Conservation (phyloP, 2,797 vertebrate genomes). For the Xiphophorus birchmanni region DNA sequence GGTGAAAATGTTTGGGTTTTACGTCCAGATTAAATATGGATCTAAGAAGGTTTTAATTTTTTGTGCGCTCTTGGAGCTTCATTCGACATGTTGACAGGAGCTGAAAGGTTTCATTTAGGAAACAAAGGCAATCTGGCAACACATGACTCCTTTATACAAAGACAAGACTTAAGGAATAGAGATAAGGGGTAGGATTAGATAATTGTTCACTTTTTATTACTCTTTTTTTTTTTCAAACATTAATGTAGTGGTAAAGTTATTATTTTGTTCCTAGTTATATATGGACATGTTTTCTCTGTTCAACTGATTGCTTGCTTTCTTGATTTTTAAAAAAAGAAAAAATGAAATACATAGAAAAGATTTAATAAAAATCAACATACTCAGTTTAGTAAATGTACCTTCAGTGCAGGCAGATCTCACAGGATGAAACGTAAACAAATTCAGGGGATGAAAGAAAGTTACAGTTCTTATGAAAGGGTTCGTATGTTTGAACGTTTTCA, state of each 20-base stretch:
- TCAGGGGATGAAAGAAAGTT: background rate
- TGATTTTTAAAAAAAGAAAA: too few species aligned
- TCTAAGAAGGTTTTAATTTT: slow-evolving; percentile 10
- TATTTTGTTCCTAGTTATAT: too few species aligned
- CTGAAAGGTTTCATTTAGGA: background rate
- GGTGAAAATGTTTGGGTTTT: slow-evolving; percentile 41
- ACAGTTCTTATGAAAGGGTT: background rate
- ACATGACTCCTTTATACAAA: background rate
- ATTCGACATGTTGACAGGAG: background rate
- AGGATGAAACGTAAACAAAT: background rate
- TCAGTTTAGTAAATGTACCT: background rate
- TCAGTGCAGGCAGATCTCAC: background rate
- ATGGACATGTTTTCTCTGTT: too few species aligned
- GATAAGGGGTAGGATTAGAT: background rate
- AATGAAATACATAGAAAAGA: too few species aligned
- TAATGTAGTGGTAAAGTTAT: too few species aligned
- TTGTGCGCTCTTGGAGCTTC: background rate
- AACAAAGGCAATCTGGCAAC: background rate
- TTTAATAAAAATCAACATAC: too few species aligned
- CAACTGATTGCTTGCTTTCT: too few species aligned
- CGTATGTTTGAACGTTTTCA: background rate
- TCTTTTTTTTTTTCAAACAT: too few species aligned
- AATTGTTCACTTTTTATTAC: too few species aligned
- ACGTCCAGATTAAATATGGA: slow-evolving; percentile 33
- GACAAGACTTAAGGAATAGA: slow-evolving; percentile 6